These are phyloP conservation scores for Hapalemur alaotrensis DNA, from an alignment of 2,797 vertebrate species.

Conservation along the genomic window DNA sequence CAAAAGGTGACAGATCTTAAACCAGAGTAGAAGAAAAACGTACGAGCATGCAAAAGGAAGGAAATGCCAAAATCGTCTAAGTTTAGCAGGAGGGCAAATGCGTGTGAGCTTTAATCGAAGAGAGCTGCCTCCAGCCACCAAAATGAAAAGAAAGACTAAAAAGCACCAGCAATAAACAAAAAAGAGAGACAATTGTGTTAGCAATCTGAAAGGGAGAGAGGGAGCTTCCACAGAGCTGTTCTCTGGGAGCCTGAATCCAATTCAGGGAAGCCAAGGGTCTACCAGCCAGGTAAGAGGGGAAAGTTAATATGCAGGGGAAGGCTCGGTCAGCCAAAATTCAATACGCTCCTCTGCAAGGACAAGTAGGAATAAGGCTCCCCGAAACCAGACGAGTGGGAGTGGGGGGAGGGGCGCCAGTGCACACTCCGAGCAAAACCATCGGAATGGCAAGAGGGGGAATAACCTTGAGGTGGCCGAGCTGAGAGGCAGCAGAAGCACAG, in stretches of 20 bases:
- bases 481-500: conserved; percentile 23
- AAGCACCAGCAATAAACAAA: not conserved
- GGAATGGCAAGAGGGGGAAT: conserved; percentile 66
- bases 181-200: not conserved
- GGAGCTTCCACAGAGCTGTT: not conserved
- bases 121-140: not conserved
- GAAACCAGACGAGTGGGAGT: not conserved
- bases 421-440: not conserved
- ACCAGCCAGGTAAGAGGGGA: conserved; percentile 32
- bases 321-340: conserved; percentile 46
- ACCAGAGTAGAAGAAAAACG: not conserved
- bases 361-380: conserved; percentile 27
- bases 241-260: not conserved
- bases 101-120: not conserved
- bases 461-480: conserved; percentile 75
- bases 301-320: conserved; percentile 41
- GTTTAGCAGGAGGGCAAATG: not conserved
- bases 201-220: not conserved
- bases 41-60: not conserved
- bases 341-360: conserved; percentile 61
- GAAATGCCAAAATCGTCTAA: not conserved
- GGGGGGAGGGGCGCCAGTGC: not conserved
- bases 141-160: not conserved
- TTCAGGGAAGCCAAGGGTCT: not conserved
- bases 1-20: not conserved